Conservation (phyloP, 2,113 vertebrate genomes). For the Psittacus erithacus region DNA sequence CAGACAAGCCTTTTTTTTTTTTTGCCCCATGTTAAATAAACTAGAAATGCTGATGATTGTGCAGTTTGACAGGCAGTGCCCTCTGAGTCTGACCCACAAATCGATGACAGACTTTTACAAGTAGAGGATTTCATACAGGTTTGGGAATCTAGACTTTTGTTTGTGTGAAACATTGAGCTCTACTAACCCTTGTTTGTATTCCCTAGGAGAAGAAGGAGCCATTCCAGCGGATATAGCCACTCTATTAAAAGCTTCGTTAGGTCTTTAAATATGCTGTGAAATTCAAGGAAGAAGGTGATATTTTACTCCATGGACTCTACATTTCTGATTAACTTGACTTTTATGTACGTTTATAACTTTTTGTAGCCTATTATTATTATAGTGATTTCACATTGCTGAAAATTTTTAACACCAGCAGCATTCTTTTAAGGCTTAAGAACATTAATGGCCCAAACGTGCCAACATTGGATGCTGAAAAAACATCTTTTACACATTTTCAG, state of each 20-base stretch:
- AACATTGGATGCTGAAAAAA: slow-evolving; percentile 63
- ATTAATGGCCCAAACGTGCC: slow-evolving; percentile 50
- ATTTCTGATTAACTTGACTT: slow-evolving; percentile 59
- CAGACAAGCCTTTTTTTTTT: not conserved
- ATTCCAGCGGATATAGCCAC: slow-evolving; percentile 94
- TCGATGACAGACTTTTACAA: not conserved
- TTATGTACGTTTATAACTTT: slow-evolving; percentile 76
- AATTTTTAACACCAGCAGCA: slow-evolving; percentile 63
- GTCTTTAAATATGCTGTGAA: slow-evolving; percentile 76
- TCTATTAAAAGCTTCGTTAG: slow-evolving; percentile 90
- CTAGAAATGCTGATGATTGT: not conserved
- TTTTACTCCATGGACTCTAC: slow-evolving; percentile 62
- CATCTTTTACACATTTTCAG: slow-evolving; percentile 72
- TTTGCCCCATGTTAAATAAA: not conserved
- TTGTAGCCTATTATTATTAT: slow-evolving; percentile 68
- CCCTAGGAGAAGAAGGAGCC: slow-evolving; percentile 84
- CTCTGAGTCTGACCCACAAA: not conserved
- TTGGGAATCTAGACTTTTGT: not conserved
- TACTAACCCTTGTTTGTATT: not conserved
- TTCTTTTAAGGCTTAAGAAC: slow-evolving; percentile 65
- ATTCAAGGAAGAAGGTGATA: slow-evolving; percentile 38
- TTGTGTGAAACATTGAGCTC: not conserved
- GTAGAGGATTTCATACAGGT: not conserved
- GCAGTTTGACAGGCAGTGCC: not conserved
- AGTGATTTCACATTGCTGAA: slow-evolving; percentile 65